Evolutionary conservation across 2,797 vertebrate genomes (phyloP), one percentile per base, ranked within the genome.

Genomic region (Nyctibius grandis): DNA sequence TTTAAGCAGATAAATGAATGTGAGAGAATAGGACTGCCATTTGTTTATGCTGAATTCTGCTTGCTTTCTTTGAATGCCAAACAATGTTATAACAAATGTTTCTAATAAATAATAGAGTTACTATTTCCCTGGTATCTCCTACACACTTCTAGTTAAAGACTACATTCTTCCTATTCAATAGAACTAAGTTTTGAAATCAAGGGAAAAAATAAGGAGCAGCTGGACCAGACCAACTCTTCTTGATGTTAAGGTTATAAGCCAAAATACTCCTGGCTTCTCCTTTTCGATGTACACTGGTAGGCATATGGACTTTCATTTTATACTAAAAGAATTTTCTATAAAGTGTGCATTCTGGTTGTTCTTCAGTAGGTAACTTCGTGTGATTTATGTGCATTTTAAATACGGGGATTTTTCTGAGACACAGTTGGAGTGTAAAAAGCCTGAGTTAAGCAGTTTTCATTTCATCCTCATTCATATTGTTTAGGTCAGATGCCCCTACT

Each of bases 1-100:
- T 86, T 96, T 56, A 63, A 86, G 85, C 54, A 96, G 89, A 97
- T 95, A 96, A 96, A 96, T 95, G 65, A 91, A 93, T 77, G 70
- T 31, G 67, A 90, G 67, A 89, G 70, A 28, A 60, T 25, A 45
- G 51, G 64, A 36, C 88, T 56, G 40, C 44, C n/a, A 36, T 72
- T 82, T 96, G 95, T 96, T 96, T 97, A 95, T 88, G 40, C n/a
- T 36, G 56, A 93, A 61, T 82, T 81, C 31, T 69, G 22, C 76
- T 92, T 60, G 40, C 76, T 86, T 81, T 92, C 69, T 92, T 92
- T 76, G 79, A 88, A 88, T 1, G 12, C 54, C 33, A 54, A 93
- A 95, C 79, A 95, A 88, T 92, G 56, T 76, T 77, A 6, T 76
- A 79, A 92, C 57, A 79, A 59, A 90, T 80, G 77, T 68, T 93